A percentile compares a stretch with the other conserved stretches of the same genome.
Evolutionary conservation across 2,888 invertebrate species (phyloP).

Genomic region (Lasius platythorax): DNA sequence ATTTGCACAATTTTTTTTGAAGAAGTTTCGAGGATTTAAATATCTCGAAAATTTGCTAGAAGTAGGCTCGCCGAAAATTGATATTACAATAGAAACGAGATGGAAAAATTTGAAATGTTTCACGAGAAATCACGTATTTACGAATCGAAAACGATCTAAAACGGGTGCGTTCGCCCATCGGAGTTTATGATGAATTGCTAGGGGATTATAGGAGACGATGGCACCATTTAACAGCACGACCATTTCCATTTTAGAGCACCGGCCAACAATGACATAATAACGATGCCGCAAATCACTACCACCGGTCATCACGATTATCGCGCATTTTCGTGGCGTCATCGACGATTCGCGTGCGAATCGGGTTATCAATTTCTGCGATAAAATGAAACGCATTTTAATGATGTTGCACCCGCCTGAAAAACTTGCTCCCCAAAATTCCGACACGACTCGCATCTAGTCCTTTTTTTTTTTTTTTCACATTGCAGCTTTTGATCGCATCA

Average conservation of each 20-base stretch:
- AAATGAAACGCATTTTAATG: slow-evolving; percentile 14
- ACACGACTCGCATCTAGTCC: not conserved
- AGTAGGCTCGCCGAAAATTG: not conserved
- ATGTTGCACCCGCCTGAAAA: not conserved
- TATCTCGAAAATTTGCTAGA: not conserved
- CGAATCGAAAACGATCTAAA: slow-evolving; percentile 50
- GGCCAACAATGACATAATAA: slow-evolving; percentile 73
- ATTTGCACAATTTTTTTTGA: no score
- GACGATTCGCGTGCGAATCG: not conserved
- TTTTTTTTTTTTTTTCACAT: not conserved
- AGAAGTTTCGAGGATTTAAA: not conserved
- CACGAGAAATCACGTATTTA: slow-evolving; percentile 44
- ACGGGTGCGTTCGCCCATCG: slow-evolving; percentile 34
- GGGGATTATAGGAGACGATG: slow-evolving; percentile 69
- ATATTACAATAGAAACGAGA: not conserved
- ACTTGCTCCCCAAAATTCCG: not conserved
- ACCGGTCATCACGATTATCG: slow-evolving; percentile 32
- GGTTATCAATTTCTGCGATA: slow-evolving; percentile 15
- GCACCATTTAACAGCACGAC: slow-evolving; percentile 69
- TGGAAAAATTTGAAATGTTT: not conserved
- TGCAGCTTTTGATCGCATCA: not conserved
- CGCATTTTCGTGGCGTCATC: slow-evolving; percentile 30
- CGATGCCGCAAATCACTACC: slow-evolving; percentile 56
- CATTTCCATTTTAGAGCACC: slow-evolving; percentile 69
- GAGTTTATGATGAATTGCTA: slow-evolving; percentile 64